These are phyloP conservation scores for Wiebesia pumilae DNA, from an alignment of 1,140 invertebrate genomes.

Conservation along the genomic window DNA sequence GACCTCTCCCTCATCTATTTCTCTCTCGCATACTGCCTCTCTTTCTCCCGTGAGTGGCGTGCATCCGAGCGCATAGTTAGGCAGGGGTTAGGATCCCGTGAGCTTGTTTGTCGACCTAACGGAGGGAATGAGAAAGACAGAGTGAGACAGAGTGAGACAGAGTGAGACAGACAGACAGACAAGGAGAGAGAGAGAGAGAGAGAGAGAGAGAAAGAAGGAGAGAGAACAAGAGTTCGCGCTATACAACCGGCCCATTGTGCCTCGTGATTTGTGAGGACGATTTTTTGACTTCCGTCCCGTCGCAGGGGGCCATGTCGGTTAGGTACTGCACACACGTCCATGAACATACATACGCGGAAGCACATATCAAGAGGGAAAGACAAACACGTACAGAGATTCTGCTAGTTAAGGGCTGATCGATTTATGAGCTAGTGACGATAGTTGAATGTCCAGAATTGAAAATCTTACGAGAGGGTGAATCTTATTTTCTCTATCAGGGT, in stretches of 20 bases:
- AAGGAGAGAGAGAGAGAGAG: conserved; percentile 10
- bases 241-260: conserved; percentile 73
- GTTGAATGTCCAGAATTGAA: conserved; percentile 36
- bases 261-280: conserved; percentile 73
- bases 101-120: conserved; percentile 61
- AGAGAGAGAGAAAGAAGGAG: conserved; percentile 12
- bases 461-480: conserved; percentile 54
- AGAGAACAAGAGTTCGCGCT: conserved; percentile 58
- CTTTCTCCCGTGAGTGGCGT: conserved; percentile 53
- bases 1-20: conserved; percentile 50
- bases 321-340: conserved; percentile 30
- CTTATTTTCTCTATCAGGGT: conserved; percentile 52
- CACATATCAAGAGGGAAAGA: not conserved
- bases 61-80: conserved; percentile 66
- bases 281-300: conserved; percentile 72
- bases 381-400: conserved; percentile 57
- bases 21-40: conserved; percentile 35
- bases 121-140: conserved; percentile 35
- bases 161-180: conserved; percentile 20
- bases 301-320: conserved; percentile 23
- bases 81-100: conserved; percentile 64
- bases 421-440: conserved; percentile 57
- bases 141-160: too few species aligned
- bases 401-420: conserved; percentile 63
- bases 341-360: not conserved